These are phyloP conservation scores for Chrysaora quinquecirrha DNA, from an alignment of 30 jellyfish, hydroid and myxozoan species.

Conservation along the genomic window DNA sequence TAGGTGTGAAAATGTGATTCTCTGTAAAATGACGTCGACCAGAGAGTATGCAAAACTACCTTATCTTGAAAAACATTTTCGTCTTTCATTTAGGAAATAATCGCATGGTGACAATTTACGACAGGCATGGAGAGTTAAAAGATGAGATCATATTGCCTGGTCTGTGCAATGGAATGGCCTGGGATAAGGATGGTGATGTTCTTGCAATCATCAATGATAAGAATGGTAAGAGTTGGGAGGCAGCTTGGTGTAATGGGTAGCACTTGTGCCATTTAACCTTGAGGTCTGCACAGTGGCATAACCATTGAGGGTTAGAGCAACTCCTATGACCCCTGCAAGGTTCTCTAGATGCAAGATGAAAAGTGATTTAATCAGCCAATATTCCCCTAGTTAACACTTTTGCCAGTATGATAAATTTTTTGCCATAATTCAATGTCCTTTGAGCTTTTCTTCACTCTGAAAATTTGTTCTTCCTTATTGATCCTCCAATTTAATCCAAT, in stretches of 20 bases:
- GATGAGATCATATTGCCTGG: conserved; percentile 97
- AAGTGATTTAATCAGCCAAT: too few species aligned
- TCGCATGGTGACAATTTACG: conserved; percentile 90
- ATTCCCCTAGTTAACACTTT: too few species aligned
- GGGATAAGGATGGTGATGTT: conserved; percentile 97
- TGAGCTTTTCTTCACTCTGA: too few species aligned
- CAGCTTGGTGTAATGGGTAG: background rate
- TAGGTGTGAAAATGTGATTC: background rate
- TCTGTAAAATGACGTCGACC: background rate
- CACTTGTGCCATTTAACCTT: background rate
- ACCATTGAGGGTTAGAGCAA: background rate
- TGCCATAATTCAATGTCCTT: background rate
- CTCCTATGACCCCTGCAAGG: too few species aligned
- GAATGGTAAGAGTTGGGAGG: conserved; percentile 45
- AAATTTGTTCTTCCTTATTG: too few species aligned
- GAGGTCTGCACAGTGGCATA: background rate
- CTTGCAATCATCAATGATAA: conserved; percentile 91
- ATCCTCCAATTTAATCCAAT: too few species aligned
- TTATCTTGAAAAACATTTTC: background rate
- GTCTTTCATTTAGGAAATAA: conserved; percentile 30
- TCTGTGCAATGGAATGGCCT: conserved; percentile 75
- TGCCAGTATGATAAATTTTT: background rate
- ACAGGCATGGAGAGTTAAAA: conserved; percentile 93
- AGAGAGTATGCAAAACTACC: background rate
- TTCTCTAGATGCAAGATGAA: too few species aligned